Evolutionary conservation across 1,140 invertebrate genomes (phyloP).

Genomic region (Cydia pomonella): DNA sequence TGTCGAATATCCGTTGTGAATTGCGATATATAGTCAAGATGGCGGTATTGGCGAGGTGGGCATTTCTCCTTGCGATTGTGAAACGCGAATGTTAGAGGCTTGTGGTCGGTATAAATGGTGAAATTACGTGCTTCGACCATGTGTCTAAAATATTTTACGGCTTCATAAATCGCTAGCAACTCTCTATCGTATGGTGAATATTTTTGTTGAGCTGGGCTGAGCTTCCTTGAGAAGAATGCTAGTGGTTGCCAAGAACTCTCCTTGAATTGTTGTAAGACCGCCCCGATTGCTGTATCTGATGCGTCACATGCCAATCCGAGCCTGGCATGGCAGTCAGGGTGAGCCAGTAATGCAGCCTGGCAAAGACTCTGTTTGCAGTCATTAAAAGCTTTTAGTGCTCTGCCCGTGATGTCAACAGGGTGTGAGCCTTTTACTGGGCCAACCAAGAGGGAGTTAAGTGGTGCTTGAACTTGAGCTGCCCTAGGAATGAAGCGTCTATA

Average conservation of each 20-base stretch:
- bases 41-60: conserved; percentile 45
- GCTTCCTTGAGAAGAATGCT: conserved; percentile 49
- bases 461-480: conserved; percentile 42
- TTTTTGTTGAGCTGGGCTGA: conserved; percentile 38
- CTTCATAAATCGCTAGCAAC: conserved; percentile 41
- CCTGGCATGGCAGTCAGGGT: conserved; percentile 38
- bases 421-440: conserved; percentile 16
- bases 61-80: conserved; percentile 44
- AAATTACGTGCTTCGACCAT: conserved; percentile 52
- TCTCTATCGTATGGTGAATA: conserved; percentile 35
- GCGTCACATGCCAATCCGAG: conserved; percentile 50
- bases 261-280: conserved; percentile 38
- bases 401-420: conserved; percentile 45
- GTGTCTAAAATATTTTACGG: conserved; percentile 38
- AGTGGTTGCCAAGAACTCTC: conserved; percentile 43
- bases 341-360: conserved; percentile 44
- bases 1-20: conserved; percentile 62
- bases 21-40: conserved; percentile 65
- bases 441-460: conserved; percentile 25
- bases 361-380: conserved; percentile 60
- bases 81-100: conserved; percentile 56
- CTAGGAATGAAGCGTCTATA: conserved; percentile 52
- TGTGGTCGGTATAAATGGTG: conserved; percentile 55
- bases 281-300: conserved; percentile 59
- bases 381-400: conserved; percentile 53